phyloP scores from a whole-genome alignment of 1,140 invertebrate species.

The Aphelenchoides besseyi region DNA sequence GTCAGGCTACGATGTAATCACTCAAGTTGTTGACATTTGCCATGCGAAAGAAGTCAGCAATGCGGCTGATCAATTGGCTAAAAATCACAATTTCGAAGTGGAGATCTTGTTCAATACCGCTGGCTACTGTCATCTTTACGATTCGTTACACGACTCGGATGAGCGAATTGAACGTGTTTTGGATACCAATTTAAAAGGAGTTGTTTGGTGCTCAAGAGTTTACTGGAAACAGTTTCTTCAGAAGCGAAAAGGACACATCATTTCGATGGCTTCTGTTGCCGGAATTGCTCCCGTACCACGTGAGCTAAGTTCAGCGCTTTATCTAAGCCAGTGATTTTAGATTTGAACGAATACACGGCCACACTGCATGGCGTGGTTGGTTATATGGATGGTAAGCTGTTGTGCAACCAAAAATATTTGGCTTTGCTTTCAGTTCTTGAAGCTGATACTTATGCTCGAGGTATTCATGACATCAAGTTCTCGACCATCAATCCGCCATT shows the following conservation, averaged over 20 bases:
- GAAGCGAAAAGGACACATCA: neutral
- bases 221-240: conserved; percentile 2
- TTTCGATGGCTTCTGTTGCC: neutral
- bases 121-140: neutral
- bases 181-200: neutral
- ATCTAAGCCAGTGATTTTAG: neutral
- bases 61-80: neutral
- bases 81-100: neutral
- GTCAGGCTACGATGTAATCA: neutral
- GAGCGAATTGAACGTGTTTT: neutral
- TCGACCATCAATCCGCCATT: neutral
- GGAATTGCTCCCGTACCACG: conserved; percentile 1
- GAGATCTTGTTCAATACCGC: conserved; percentile 8
- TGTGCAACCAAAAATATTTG: no score
- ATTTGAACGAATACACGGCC: conserved; percentile 4
- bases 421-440: no score
- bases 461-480: conserved; percentile 3
- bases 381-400: conserved; percentile 13
- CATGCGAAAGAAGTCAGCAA: neutral
- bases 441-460: conserved; percentile 2
- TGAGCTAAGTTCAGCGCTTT: no score
- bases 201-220: neutral
- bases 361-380: conserved; percentile 9
- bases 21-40: conserved; percentile 4
- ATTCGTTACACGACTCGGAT: neutral